Percentiles rank a stretch among this genome's conserved stretches.
These are phyloP conservation scores for Etheostoma nigrum DNA, from an alignment of 2,797 vertebrate genomes.

Conservation along the genomic window DNA sequence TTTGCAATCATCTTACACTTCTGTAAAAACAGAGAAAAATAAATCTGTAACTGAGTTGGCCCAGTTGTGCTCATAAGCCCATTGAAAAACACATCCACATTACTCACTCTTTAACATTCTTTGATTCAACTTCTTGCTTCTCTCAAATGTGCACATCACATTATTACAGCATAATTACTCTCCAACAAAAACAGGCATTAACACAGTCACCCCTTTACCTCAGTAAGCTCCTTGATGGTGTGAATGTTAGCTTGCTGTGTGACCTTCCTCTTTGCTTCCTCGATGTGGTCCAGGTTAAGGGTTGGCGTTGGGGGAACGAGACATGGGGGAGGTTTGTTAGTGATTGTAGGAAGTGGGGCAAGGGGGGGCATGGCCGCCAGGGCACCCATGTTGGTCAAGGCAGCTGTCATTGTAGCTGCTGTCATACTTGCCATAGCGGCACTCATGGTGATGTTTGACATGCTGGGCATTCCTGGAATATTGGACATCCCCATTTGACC, in stretches of 20 bases:
- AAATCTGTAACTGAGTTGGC: neutral
- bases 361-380: slow-evolving; percentile 86
- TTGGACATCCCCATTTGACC: slow-evolving; percentile 80
- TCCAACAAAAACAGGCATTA: neutral
- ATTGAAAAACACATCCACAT: neutral
- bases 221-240: slow-evolving; percentile 97
- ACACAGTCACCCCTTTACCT: slow-evolving; percentile 82
- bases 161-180: neutral
- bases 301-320: slow-evolving; percentile 81
- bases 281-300: slow-evolving; percentile 87
- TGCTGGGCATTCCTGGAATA: slow-evolving; percentile 83
- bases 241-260: slow-evolving; percentile 95
- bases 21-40: slow-evolving; percentile 78
- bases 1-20: slow-evolving; percentile 99
- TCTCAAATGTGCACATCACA: neutral
- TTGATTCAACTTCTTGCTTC: neutral
- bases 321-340: slow-evolving; percentile 86
- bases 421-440: slow-evolving; percentile 90
- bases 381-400: slow-evolving; percentile 88
- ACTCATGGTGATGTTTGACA: slow-evolving; percentile 87
- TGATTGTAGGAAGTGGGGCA: slow-evolving; percentile 86
- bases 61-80: neutral
- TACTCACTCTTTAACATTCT: too few species aligned
- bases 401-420: slow-evolving; percentile 88
- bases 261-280: slow-evolving; percentile 95